Base-by-base conservation (phyloP, 2,113 vertebrate genomes). In the Melospiza melodia region DNA sequence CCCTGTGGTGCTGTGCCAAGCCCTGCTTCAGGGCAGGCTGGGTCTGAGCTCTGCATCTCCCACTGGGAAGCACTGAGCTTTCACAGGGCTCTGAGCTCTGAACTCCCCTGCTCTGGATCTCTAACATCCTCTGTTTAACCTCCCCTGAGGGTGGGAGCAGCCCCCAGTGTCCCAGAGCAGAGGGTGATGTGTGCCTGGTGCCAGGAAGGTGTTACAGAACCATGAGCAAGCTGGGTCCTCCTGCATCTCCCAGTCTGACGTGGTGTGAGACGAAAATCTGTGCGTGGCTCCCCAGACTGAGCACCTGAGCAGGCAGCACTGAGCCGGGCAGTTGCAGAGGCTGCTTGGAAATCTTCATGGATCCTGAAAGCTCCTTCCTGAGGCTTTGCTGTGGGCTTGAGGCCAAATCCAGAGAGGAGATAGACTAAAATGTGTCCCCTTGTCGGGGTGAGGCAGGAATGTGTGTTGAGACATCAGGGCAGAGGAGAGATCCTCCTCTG, bases 381-480 rank as follows among this genome's bases (percentile, higher is more conserved):
- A 43, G 41, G 23, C 43, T 61, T 46, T 74, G 58, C 24, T 83
- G 52, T 20, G 54, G 87, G 66, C 73, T 87, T 41, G n/a, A 71
- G 69, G 83, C 68, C 51, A 66, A 13, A 33, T 35, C 21, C 2
- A 5, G n/a, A 52, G 39, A 63, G 31, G n/a, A 0, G 0, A 4
- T 4, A 55, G 85, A 57, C 63, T 15, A 63, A 17, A 31, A 3
- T 6, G 58, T 6, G 35, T 54, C 46, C 67, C 46, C 66, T 49
- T 27, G 16, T 55, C 0, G 0, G 74, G 39, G 33, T 27, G 16
- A 3, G 35, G 51, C 51, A 21, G 52, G 27, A 48, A 7, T 0
- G 0, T 33, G 77, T n/a, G 11, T 28, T 90, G 89, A 68, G 73
- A 72, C 61, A 37, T 41, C 2, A 2, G 16, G 52, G 1, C 7